Evolutionary conservation across 2,888 invertebrate species (phyloP).

Genomic region (Euphydryas editha): DNA sequence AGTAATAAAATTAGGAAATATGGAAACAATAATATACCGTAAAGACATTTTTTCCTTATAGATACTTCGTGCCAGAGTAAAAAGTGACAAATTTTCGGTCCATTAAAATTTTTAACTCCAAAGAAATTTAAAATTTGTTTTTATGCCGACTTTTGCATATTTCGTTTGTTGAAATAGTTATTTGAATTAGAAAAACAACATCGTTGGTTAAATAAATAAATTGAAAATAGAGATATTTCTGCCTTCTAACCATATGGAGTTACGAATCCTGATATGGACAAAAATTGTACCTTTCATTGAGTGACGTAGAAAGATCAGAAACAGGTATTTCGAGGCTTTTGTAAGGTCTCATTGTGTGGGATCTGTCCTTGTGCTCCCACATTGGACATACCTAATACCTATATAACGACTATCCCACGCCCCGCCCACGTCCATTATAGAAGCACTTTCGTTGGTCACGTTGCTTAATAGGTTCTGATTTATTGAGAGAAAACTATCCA

Average conservation of each 20-base stretch:
- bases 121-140: too few relatives aligned
- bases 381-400: conserved; percentile 45
- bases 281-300: background rate
- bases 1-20: too few relatives aligned
- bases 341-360: conserved; percentile 53
- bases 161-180: too few relatives aligned
- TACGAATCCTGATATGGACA: background rate
- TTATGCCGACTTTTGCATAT: too few relatives aligned
- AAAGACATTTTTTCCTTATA: too few relatives aligned
- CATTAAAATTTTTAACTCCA: too few relatives aligned
- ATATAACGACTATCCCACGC: conserved; percentile 66
- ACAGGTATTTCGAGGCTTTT: conserved; percentile 12
- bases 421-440: conserved; percentile 60
- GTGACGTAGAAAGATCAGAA: background rate
- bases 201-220: too few relatives aligned
- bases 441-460: conserved; percentile 70
- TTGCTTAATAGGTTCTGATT: conserved; percentile 63
- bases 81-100: too few relatives aligned
- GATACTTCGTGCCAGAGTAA: too few relatives aligned
- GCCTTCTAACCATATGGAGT: background rate
- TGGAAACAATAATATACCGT: too few relatives aligned
- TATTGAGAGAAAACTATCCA: conserved; percentile 56
- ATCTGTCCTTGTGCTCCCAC: conserved; percentile 76
- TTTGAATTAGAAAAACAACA: too few relatives aligned
- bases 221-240: background rate